Conservation (phyloP, 2,113 vertebrate genomes). For the Engraulis encrasicolus region DNA sequence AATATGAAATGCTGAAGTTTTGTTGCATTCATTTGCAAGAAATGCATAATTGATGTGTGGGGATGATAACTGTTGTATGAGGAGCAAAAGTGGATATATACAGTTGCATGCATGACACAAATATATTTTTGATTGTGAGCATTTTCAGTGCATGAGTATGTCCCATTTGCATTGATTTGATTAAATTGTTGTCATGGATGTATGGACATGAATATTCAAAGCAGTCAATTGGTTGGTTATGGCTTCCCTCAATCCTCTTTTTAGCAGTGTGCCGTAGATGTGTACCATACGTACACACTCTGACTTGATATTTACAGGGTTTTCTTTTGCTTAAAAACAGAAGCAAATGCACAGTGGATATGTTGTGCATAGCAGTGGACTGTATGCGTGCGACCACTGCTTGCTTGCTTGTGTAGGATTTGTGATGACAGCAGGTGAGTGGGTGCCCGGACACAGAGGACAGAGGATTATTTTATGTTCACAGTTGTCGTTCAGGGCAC, state of each 20-base stretch:
- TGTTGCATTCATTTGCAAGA: conserved; percentile 17
- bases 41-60: conserved; percentile 31
- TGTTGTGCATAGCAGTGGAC: neutral
- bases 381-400: neutral
- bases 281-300: too few species aligned
- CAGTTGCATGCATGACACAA: too few species aligned
- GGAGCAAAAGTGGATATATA: too few species aligned
- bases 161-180: neutral
- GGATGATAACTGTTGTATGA: neutral
- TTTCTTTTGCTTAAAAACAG: too few species aligned
- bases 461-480: neutral
- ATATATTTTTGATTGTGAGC: too few species aligned
- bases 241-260: too few species aligned
- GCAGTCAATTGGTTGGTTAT: neutral
- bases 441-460: too few species aligned
- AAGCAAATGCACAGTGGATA: neutral
- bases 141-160: too few species aligned
- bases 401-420: neutral
- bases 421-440: neutral
- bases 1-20: conserved; percentile 21
- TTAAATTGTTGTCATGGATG: neutral
- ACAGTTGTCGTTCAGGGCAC: neutral
- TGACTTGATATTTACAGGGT: too few species aligned
- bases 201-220: neutral
- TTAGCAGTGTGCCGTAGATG: too few species aligned